Base-by-base conservation (phyloP, 2,888 invertebrate species). In the Drosophila paucipuncta region DNA sequence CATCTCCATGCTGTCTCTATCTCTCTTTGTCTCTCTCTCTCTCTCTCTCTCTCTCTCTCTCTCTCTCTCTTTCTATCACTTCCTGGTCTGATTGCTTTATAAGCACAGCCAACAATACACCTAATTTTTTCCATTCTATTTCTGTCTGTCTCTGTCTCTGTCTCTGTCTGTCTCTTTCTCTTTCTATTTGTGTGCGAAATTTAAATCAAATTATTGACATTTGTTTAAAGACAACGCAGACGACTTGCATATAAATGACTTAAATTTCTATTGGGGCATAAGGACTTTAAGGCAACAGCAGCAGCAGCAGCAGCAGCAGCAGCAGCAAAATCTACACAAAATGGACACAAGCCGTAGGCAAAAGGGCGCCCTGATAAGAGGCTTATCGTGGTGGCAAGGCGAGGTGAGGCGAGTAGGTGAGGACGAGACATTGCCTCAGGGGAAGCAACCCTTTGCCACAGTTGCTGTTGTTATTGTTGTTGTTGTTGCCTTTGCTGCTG, bases 191-290 rank as follows among this genome's bases (percentile, higher is more conserved):
- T 79, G 70, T 80, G 81, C 82, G 74, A 80, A 90, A 87, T 90
- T 87, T 90, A 90, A 87, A 87, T 87, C 87, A 87, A 90, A 87
- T 87, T 90, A 90, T 86, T 87, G 87, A 87, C 87, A 89, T 87
- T 87, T 90, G 82, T 82, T 86, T 90, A 83, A 90, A 85, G 87
- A 72, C 80, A 75, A 68, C 72, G 68, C 73, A 71, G 69, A 55
- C 80, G 91, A 77, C 80, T 82, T 65, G 91, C 87, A 87, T 87
- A 87, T 76, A 83, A 90, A 87, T 87, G 80, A 80, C 75, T 87
- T 78, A 76, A 89, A 78, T 86, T 81, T 74, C 35, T 54, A 41
- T 75, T 39, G 65, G 60, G 37, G 30, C 22, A 41, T 54, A 58
- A 59, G 55, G 37, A 55, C 75, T 85, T 87, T 68, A 90, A 87